Percentiles rank a stretch among this genome's conserved stretches.
Evolutionary conservation across 2,113 vertebrate species (phyloP).

Genomic region (Myrmecophaga tridactyla): DNA sequence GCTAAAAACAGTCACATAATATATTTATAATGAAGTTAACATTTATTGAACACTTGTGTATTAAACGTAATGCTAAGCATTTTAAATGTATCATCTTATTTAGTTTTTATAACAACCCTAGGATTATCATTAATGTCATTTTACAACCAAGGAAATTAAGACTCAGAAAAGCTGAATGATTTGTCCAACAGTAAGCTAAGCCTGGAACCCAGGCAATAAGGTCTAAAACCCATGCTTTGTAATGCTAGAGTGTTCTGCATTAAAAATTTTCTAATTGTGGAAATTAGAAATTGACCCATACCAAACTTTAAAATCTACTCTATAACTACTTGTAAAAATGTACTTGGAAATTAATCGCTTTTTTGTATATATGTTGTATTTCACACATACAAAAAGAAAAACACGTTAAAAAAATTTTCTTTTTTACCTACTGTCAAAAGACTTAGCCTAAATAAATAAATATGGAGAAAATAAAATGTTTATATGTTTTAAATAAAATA

Average conservation of each 20-base stretch:
- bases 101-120: not conserved
- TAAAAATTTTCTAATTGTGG: too few relatives aligned
- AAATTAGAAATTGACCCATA: too few relatives aligned
- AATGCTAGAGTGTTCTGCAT: not conserved
- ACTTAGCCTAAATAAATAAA: not conserved
- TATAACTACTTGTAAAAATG: too few relatives aligned
- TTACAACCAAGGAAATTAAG: not conserved
- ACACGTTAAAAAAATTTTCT: too few relatives aligned
- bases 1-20: not conserved
- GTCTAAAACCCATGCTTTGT: not conserved
- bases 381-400: too few relatives aligned
- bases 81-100: not conserved
- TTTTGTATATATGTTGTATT: too few relatives aligned
- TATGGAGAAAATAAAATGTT: not conserved
- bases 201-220: not conserved
- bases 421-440: not conserved
- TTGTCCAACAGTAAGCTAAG: not conserved
- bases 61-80: not conserved
- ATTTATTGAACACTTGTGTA: not conserved
- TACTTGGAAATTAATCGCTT: too few relatives aligned
- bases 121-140: not conserved
- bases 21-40: not conserved
- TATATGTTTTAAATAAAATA: constrained; percentile 20
- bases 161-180: not conserved
- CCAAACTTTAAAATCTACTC: too few relatives aligned